A percentile compares a stretch with the other conserved stretches of the same genome.
Conservation (phyloP, 2,888 invertebrate species). For the Xylota segnis region DNA sequence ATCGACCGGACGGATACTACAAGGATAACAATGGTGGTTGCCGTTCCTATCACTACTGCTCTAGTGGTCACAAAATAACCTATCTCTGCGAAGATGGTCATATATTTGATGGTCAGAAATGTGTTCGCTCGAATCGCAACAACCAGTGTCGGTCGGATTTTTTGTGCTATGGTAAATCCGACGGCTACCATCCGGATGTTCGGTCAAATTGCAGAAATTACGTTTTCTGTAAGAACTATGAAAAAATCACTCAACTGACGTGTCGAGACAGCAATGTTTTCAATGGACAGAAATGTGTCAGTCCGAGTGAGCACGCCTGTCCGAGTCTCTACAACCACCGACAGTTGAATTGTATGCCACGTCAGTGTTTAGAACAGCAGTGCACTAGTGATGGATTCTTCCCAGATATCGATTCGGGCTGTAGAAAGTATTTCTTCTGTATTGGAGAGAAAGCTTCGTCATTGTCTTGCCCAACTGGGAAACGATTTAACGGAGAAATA, state of each 20-base stretch:
- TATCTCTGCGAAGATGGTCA: slow-evolving; percentile 86
- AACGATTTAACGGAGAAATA: slow-evolving; percentile 87
- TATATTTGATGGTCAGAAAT: slow-evolving; percentile 86
- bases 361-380: slow-evolving; percentile 78
- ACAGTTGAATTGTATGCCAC: slow-evolving; percentile 80
- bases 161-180: slow-evolving; percentile 85
- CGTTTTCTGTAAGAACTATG: slow-evolving; percentile 86
- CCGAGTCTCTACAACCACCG: slow-evolving; percentile 82
- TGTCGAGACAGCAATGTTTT: slow-evolving; percentile 87
- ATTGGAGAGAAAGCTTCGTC: slow-evolving; percentile 86
- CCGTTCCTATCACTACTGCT: slow-evolving; percentile 87
- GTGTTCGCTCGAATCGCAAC: slow-evolving; percentile 81
- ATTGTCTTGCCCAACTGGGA: slow-evolving; percentile 85
- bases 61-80: slow-evolving; percentile 86
- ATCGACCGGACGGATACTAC: slow-evolving; percentile 86
- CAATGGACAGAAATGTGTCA: slow-evolving; percentile 86
- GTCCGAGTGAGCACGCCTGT: slow-evolving; percentile 84
- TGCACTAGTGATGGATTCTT: slow-evolving; percentile 85
- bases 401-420: slow-evolving; percentile 84
- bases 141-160: slow-evolving; percentile 78
- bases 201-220: slow-evolving; percentile 86
- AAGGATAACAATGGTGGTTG: slow-evolving; percentile 85
- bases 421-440: slow-evolving; percentile 87
- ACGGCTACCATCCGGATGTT: slow-evolving; percentile 87
- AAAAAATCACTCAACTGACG: slow-evolving; percentile 86